phyloP scores from a whole-genome alignment of 2,113 vertebrate species.

The Zapornia atra region DNA sequence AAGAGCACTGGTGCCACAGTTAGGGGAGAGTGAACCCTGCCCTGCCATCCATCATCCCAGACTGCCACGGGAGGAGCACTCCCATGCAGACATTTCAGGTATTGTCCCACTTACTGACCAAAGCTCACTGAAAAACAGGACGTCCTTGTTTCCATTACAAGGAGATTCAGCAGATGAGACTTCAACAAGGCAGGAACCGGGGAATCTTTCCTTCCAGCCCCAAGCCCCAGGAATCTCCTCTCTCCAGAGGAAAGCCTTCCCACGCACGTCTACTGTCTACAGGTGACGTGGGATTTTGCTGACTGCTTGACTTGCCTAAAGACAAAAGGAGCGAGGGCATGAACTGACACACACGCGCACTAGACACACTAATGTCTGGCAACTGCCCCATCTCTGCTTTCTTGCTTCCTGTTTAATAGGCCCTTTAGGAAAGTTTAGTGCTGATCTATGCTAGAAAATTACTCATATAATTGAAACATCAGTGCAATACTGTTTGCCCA shows the following conservation, averaged over 20 bases:
- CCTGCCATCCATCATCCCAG: neutral
- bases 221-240: neutral
- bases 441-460: slow-evolving; percentile 54
- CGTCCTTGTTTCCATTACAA: neutral
- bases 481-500: neutral
- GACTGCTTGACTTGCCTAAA: neutral
- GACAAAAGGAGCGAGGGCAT: neutral
- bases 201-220: neutral
- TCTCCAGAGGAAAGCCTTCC: neutral
- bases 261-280: neutral
- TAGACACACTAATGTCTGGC: slow-evolving; percentile 14
- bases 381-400: neutral
- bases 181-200: neutral
- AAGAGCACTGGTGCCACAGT: neutral
- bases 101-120: neutral
- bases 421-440: slow-evolving; percentile 25
- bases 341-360: neutral
- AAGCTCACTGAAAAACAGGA: neutral
- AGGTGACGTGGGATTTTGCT: neutral
- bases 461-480: slow-evolving; percentile 10
- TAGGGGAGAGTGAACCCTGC: neutral
- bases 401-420: slow-evolving; percentile 28
- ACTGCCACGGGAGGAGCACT: neutral
- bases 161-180: neutral
- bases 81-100: fast-evolving